Conservation (phyloP, 2,888 invertebrate species). For the Caenorhabditis becei region DNA sequence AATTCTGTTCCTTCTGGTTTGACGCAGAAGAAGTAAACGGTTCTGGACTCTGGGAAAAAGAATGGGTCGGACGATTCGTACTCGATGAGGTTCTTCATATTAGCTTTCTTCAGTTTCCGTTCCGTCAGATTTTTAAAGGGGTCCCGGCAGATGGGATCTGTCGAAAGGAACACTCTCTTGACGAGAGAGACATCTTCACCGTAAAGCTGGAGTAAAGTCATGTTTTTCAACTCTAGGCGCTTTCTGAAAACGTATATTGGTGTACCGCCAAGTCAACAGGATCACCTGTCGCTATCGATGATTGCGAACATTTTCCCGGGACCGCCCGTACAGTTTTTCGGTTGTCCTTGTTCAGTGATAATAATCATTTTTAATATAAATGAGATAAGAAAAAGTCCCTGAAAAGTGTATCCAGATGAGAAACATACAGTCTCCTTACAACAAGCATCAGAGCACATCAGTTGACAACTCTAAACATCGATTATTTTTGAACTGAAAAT, state of each 20-base stretch:
- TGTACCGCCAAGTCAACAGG: neutral
- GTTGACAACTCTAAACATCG: too few species aligned
- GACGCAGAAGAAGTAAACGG: constrained; percentile 39
- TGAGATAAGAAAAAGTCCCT: neutral
- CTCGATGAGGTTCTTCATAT: neutral
- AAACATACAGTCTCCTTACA: too few species aligned
- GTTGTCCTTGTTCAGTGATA: too few species aligned
- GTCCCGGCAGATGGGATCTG: neutral
- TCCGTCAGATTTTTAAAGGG: neutral
- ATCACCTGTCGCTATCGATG: neutral
- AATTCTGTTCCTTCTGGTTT: constrained; percentile 3
- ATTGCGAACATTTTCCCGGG: neutral
- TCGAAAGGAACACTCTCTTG: constrained; percentile 14
- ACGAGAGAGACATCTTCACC: constrained; percentile 22
- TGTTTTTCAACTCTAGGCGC: neutral
- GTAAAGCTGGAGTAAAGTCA: constrained; percentile 9
- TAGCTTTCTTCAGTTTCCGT: neutral
- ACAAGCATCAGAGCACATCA: too few species aligned
- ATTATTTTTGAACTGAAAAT: too few species aligned
- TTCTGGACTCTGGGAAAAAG: constrained; percentile 6
- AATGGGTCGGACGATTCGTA: neutral
- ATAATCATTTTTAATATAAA: too few species aligned
- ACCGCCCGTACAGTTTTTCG: neutral
- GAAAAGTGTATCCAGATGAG: too few species aligned
- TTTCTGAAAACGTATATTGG: constrained; percentile 1